A percentile compares a stretch with the other conserved stretches of the same genome.
These are phyloP conservation scores for Magallana gigas DNA, from an alignment of 1,140 invertebrate species.

Conservation along the genomic window DNA sequence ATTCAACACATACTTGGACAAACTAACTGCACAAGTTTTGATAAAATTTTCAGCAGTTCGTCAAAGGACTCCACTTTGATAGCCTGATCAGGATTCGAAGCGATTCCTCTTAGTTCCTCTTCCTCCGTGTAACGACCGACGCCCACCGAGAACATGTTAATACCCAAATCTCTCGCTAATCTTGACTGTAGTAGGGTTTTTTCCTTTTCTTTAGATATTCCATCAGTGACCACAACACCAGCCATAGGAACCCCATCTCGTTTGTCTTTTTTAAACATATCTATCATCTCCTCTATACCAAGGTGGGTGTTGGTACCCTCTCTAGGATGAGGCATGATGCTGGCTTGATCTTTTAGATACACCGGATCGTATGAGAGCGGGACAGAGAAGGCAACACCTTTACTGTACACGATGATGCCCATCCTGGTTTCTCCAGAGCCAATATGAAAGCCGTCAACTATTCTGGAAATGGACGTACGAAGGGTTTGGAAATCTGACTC, in stretches of 20 bases:
- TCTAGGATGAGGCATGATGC: conserved; percentile 41
- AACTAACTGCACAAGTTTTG: conserved; percentile 40
- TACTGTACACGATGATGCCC: conserved; percentile 62
- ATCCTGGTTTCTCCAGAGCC: conserved; percentile 48
- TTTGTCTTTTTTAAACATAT: conserved; percentile 34
- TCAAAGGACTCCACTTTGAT: conserved; percentile 40
- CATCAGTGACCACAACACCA: conserved; percentile 67
- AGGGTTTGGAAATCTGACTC: conserved; percentile 53
- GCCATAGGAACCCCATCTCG: conserved; percentile 56
- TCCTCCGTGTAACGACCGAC: conserved; percentile 40
- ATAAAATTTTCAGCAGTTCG: conserved; percentile 2
- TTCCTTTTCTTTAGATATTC: conserved; percentile 50
- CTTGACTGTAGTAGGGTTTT: conserved; percentile 57
- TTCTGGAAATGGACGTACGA: conserved; percentile 33
- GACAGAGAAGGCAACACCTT: not conserved
- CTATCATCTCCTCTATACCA: conserved; percentile 46
- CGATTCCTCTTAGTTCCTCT: conserved; percentile 50
- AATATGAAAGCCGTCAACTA: conserved; percentile 56
- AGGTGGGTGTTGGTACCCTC: conserved; percentile 48
- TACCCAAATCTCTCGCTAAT: conserved; percentile 47
- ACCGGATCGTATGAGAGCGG: conserved; percentile 29
- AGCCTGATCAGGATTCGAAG: conserved; percentile 31
- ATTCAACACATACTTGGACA: conserved; percentile 53
- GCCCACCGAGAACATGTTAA: conserved; percentile 61
- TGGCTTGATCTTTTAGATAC: conserved; percentile 22